Base-by-base conservation (phyloP, 2,113 vertebrate species). In the Dermatemys mawii region DNA sequence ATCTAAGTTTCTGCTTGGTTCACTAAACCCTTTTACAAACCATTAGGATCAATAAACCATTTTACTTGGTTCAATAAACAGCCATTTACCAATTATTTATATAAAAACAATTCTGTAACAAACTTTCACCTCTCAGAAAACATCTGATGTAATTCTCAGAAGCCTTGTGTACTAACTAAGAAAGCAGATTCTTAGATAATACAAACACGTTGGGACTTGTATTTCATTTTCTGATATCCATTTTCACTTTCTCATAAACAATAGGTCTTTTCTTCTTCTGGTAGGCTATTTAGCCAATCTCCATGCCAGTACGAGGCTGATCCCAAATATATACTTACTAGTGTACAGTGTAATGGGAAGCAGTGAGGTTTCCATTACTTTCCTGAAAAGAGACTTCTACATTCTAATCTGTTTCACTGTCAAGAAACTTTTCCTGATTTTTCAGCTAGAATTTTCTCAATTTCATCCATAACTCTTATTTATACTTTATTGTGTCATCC, bases 91-190 rank as follows among this genome's bases (percentile, higher is more conserved):
- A 53, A 76, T 88, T 93, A 81, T 92, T 97, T 96, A 70, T 95
- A 57, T 57, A 78, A 95, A 95, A 85, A 85, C 90, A 96, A 78
- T 81, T 29, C 44, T 54, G 94, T 96, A 94, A 70, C 89, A 97
- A 97, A 91, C 91, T 91, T 79, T 84, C 92, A 80, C 92, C 86
- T 91, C 84, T 95, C 81, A 90, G 87, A 93, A 97, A 96, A 95
- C 95, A 96, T 93, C 92, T 97, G 93, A 95, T 94, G 95, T 84
- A 93, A 96, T 95, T 93, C 83, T 88, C 95, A 92, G 92, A 94
- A 87, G 86, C 57, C 44, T 87, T 81, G 83, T 67, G 80, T 83
- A 79, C 84, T 84, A 83, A 91, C 54, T 86, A 73, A 81, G 83
- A 94, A 94, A 78, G 81, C 91, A 84, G 78, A 49, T 91, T 90